Percentiles rank a stretch among this genome's conserved stretches.
phyloP scores from a whole-genome alignment of 2,797 vertebrate species.

The Sebastiscus albofasciatus region DNA sequence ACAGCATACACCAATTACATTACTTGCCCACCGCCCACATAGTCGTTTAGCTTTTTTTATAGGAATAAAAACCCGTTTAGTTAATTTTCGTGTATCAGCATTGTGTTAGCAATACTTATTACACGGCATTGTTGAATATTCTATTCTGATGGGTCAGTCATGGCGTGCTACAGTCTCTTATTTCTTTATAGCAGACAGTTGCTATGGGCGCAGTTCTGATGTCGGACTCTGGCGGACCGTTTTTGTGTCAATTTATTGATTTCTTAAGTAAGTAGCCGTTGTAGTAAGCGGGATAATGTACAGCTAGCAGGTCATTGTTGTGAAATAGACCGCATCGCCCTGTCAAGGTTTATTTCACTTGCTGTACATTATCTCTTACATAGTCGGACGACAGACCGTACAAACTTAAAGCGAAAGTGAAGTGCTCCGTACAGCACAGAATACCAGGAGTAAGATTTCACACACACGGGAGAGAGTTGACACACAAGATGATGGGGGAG shows the following conservation, averaged over 20 bases:
- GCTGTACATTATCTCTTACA: background rate
- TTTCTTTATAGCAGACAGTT: too few relatives aligned
- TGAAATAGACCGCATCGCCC: too few relatives aligned
- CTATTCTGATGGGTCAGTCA: too few relatives aligned
- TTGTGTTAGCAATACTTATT: background rate
- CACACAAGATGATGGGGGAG: background rate
- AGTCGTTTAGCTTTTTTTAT: background rate
- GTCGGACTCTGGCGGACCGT: accelerated
- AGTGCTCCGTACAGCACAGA: background rate
- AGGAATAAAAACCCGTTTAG: background rate
- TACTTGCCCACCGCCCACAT: background rate
- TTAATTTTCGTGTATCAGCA: background rate
- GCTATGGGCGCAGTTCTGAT: too few relatives aligned
- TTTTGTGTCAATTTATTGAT: too few relatives aligned
- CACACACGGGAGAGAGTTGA: background rate
- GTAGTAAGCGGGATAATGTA: too few relatives aligned
- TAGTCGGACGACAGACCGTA: accelerated
- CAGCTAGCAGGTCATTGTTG: too few relatives aligned
- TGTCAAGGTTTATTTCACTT: too few relatives aligned
- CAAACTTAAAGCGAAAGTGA: background rate
- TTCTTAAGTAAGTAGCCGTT: too few relatives aligned
- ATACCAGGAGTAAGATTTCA: too few relatives aligned
- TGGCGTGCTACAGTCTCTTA: too few relatives aligned
- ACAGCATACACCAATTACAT: background rate
- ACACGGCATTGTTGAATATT: too few relatives aligned